These are phyloP conservation scores for Theretra japonica DNA, from an alignment of 2,888 invertebrate species.

Conservation along the genomic window DNA sequence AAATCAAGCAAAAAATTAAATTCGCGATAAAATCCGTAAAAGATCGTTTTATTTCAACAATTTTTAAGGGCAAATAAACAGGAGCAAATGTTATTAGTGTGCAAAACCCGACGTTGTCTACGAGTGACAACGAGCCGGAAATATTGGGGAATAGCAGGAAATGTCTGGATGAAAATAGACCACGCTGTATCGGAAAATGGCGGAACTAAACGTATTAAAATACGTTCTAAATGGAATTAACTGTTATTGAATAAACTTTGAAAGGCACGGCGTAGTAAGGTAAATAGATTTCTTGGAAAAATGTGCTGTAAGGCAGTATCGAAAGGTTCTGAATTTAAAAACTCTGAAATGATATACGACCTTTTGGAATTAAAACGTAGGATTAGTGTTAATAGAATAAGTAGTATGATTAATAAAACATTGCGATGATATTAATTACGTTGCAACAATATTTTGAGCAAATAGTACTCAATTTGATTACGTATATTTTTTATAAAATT, in stretches of 20 bases:
- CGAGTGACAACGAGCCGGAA: constrained; percentile 17
- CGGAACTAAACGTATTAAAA: neutral
- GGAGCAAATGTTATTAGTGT: constrained; percentile 1
- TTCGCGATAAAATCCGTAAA: no score
- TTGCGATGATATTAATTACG: no score
- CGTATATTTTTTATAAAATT: no score
- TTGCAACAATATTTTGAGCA: no score
- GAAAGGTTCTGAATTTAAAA: neutral
- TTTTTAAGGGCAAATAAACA: neutral
- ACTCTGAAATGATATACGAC: no score
- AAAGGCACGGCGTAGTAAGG: neutral
- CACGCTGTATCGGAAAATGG: constrained; percentile 13
- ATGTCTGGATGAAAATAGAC: constrained; percentile 14
- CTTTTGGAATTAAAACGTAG: no score
- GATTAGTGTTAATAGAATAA: no score
- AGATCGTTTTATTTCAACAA: no score
- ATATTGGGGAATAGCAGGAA: constrained; percentile 24
- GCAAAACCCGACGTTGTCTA: constrained; percentile 9
- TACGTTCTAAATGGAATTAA: neutral
- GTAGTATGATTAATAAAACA: no score
- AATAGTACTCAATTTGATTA: no score
- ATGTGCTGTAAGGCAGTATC: neutral
- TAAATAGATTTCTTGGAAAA: neutral
- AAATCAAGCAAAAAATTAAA: no score
- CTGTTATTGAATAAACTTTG: constrained; percentile 2